These are phyloP conservation scores for Gasterosteus nipponicus DNA, from an alignment of 2,113 vertebrate species.

Conservation along the genomic window DNA sequence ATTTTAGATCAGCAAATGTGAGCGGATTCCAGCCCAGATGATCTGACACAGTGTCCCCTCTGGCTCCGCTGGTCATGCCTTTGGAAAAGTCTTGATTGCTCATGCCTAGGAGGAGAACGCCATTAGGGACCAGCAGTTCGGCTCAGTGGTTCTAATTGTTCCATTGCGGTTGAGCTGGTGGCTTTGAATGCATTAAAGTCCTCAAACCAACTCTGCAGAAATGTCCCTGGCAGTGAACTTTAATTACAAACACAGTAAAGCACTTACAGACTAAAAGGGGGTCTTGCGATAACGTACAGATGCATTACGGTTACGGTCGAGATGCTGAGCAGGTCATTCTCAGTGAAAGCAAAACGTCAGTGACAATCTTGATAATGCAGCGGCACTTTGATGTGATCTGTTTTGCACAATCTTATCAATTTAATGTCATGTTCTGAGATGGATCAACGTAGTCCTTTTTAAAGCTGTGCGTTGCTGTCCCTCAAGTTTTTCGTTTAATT, in stretches of 20 bases:
- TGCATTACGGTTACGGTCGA: constrained; percentile 44
- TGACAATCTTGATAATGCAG: constrained; percentile 24
- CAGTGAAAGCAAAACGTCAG: constrained; percentile 34
- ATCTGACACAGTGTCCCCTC: constrained; percentile 32
- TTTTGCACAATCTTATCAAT: constrained; percentile 7
- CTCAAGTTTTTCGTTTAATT: constrained; percentile 30
- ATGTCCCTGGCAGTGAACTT: constrained; percentile 72
- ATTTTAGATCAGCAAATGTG: neutral
- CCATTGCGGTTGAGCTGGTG: constrained; percentile 69
- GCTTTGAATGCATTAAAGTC: constrained; percentile 69
- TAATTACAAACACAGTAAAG: constrained; percentile 76
- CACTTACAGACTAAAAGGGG: constrained; percentile 66
- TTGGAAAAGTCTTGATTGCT: constrained; percentile 66
- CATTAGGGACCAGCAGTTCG: constrained; percentile 69
- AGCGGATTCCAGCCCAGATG: constrained; percentile 8
- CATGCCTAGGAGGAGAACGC: constrained; percentile 59
- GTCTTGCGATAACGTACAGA: constrained; percentile 56
- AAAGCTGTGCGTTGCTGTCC: constrained; percentile 18
- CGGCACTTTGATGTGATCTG: constrained; percentile 16
- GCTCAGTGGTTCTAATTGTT: constrained; percentile 73
- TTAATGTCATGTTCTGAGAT: constrained; percentile 13
- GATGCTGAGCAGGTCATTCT: constrained; percentile 32
- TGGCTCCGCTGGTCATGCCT: constrained; percentile 56
- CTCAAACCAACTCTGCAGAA: constrained; percentile 60
- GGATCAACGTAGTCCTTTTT: neutral